Base-by-base conservation (phyloP, 2,113 vertebrate genomes). In the Xenopus laevis region DNA sequence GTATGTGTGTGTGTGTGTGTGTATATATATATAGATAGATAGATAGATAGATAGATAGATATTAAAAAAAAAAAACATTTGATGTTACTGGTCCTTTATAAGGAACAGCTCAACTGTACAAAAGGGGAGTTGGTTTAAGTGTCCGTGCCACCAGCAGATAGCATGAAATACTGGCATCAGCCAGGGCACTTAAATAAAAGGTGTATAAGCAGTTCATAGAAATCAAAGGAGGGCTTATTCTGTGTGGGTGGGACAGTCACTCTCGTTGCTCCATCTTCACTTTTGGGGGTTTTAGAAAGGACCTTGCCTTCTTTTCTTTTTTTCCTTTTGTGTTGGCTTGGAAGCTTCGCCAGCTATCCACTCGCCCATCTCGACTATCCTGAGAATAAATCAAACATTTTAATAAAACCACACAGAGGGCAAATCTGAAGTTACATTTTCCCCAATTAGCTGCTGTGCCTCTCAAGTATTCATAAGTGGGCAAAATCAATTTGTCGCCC, bases 221-320 rank as follows among this genome's bases (percentile, higher is more conserved):
- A 80, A 90, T 86, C 84, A 79, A 83, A 79, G 74, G 80, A 83
- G 81, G 75, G 33, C 33, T 53, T 71, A 76, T 61, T 10, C 20
- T 60, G 16, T 27, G 30, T 52, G 40, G n/a, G 17, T 10, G 53
- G 44, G 45, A 40, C 44, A 1, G 79, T 92, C 86, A 92, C 89
- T 93, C 91, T 23, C 92, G 89, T 86, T 99, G 96, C 78, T 99
- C 97, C 97, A 99, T 99, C 87, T 99, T 99, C 82, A 99, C 97
- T 93, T 99, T 99, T 0, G 97, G 97, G 47, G 97, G 97, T 85
- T 98, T 96, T 78, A 99, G 92, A 86, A 99, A 99, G 77, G 97
- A 95, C 71, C 96, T 89, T 76, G 95, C 93, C 83, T 98, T 98
- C 89, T 99, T 98, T 84, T 99, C 98, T 83, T 89, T 96, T 82